Conservation (phyloP, 1,140 invertebrate genomes). For the Bombus pascuorum region DNA sequence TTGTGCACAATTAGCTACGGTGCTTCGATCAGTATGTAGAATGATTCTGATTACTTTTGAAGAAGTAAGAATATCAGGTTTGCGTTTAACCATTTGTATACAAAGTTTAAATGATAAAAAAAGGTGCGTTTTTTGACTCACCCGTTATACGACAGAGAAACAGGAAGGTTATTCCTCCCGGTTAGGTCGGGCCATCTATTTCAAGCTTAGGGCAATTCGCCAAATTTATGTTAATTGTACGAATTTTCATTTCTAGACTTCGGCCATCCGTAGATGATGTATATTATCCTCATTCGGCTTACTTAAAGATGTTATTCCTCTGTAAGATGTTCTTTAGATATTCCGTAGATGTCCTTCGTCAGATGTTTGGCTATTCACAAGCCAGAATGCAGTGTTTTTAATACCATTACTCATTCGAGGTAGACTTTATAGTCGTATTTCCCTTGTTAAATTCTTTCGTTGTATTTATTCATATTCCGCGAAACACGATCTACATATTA, state of each 20-base stretch:
- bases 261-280: conserved; percentile 7
- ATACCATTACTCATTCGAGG: neutral
- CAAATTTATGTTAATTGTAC: conserved; percentile 80
- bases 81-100: too few species aligned
- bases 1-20: too few species aligned
- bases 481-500: neutral
- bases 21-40: neutral
- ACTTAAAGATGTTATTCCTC: neutral
- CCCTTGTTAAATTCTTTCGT: neutral
- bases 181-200: conserved; percentile 75
- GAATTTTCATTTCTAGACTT: conserved; percentile 73
- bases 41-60: neutral
- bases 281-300: conserved; percentile 23
- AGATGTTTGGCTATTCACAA: neutral
- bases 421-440: neutral
- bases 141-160: conserved; percentile 61
- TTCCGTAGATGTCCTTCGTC: neutral
- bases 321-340: neutral
- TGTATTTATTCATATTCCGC: neutral
- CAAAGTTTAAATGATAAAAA: neutral
- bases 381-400: neutral
- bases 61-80: neutral
- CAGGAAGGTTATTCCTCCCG: conserved; percentile 80
- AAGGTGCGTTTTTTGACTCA: conserved; percentile 7
- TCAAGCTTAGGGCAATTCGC: conserved; percentile 76